Evolutionary conservation across 2,113 vertebrate species (phyloP).

Genomic region (Rhizomys pruinosus): DNA sequence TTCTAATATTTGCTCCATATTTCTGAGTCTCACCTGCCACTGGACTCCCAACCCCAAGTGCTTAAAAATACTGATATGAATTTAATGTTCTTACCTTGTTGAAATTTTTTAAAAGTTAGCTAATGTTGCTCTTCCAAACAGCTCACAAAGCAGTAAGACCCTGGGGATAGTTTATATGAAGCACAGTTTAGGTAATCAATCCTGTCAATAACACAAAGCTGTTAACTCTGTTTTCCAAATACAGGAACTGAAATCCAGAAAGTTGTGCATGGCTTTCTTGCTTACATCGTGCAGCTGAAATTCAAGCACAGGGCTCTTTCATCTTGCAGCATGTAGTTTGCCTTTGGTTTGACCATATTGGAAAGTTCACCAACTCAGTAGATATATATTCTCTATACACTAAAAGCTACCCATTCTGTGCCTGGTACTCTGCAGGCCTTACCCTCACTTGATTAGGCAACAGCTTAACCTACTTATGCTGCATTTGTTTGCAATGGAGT

Average conservation of each 20-base stretch:
- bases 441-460: slow-evolving; percentile 38
- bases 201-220: slow-evolving; percentile 5
- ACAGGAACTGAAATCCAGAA: neutral
- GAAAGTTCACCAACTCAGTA: neutral
- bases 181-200: slow-evolving; percentile 18
- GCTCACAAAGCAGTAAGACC: slow-evolving; percentile 10
- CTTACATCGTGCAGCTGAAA: neutral
- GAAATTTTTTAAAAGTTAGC: slow-evolving; percentile 43
- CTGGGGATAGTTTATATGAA: neutral
- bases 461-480: slow-evolving; percentile 3
- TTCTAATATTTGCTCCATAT: slow-evolving; percentile 28
- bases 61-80: slow-evolving; percentile 26
- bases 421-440: neutral
- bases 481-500: neutral
- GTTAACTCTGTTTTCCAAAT: neutral
- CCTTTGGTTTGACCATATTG: neutral
- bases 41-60: neutral
- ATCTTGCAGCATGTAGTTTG: neutral
- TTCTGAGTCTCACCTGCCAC: neutral
- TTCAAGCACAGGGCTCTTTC: neutral
- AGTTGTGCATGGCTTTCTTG: neutral
- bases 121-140: neutral
- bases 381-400: neutral
- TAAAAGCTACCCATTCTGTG: neutral
- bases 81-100: neutral